A percentile compares a stretch with the other conserved stretches of the same genome.
Evolutionary conservation across 2,797 vertebrate genomes (phyloP).

Genomic region (Siniperca scherzeri): DNA sequence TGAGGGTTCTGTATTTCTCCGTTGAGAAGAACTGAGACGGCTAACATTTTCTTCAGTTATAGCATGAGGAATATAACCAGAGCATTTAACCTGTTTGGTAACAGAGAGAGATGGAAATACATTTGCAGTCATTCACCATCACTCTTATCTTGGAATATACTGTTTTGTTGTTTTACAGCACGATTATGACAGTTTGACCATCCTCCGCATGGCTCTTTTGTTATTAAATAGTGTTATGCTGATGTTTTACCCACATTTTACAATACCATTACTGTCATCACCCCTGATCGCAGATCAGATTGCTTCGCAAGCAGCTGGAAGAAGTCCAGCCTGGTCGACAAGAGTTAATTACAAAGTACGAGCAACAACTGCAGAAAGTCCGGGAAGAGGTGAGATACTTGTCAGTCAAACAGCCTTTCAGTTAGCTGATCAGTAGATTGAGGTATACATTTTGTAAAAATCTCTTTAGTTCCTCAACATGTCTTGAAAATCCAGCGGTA

Average conservation of each 20-base stretch:
- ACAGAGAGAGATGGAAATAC: not conserved
- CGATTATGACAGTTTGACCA: not conserved
- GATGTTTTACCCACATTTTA: not conserved
- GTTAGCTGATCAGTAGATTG: not conserved
- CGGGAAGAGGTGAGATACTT: constrained; percentile 79
- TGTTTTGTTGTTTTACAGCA: not conserved
- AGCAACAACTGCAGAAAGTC: constrained; percentile 89
- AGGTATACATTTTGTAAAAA: not conserved
- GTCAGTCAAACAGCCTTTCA: not conserved
- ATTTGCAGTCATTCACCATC: not conserved
- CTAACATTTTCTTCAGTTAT: not conserved
- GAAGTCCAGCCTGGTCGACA: constrained; percentile 85
- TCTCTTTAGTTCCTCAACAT: not conserved
- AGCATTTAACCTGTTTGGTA: not conserved
- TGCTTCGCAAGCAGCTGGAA: constrained; percentile 86
- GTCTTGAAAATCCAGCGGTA: not conserved
- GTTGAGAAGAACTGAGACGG: not conserved
- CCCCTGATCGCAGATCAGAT: constrained; percentile 80
- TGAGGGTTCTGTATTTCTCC: not conserved
- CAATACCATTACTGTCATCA: not conserved
- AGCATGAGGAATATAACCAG: not conserved
- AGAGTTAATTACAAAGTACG: constrained; percentile 88
- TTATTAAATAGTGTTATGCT: not conserved
- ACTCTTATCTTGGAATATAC: not conserved
- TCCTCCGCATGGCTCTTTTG: not conserved